Evolutionary conservation across 2,888 invertebrate genomes (phyloP).

Genomic region (Trachelus troglodyta): DNA sequence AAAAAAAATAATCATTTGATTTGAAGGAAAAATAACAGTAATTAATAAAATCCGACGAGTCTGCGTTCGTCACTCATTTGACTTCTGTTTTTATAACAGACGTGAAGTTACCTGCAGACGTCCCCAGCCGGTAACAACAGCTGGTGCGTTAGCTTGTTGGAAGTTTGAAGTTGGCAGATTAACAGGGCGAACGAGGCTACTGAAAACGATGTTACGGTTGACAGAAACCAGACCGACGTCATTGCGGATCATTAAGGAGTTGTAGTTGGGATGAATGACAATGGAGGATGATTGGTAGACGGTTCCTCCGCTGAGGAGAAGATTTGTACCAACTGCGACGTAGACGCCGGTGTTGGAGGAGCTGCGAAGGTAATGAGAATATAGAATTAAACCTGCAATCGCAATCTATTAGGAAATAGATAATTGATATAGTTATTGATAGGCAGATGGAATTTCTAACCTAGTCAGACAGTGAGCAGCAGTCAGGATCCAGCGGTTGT

Average conservation of each 20-base stretch:
- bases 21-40: not conserved
- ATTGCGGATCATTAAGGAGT: slow-evolving; percentile 59
- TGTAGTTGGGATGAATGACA: slow-evolving; percentile 65
- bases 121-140: slow-evolving; percentile 68
- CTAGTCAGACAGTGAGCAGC: slow-evolving; percentile 70
- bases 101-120: slow-evolving; percentile 30
- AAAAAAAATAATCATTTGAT: not conserved
- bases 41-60: not conserved
- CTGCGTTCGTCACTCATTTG: not conserved
- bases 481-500: slow-evolving; percentile 68
- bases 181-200: slow-evolving; percentile 60
- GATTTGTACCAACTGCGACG: slow-evolving; percentile 68
- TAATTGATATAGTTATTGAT: not conserved
- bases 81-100: not conserved
- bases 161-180: slow-evolving; percentile 58
- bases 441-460: slow-evolving; percentile 44
- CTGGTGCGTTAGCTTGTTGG: slow-evolving; percentile 45
- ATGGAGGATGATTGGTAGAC: slow-evolving; percentile 60
- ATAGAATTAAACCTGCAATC: not conserved
- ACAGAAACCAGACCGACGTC: slow-evolving; percentile 67
- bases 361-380: not conserved
- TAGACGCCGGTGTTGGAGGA: not conserved
- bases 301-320: slow-evolving; percentile 65
- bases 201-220: slow-evolving; percentile 56
- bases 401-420: too few relatives aligned